Evolutionary conservation across 2,888 invertebrate genomes (phyloP), one percentile per base, ranked within the genome.

Genomic region (Andrena chrysosceles): DNA sequence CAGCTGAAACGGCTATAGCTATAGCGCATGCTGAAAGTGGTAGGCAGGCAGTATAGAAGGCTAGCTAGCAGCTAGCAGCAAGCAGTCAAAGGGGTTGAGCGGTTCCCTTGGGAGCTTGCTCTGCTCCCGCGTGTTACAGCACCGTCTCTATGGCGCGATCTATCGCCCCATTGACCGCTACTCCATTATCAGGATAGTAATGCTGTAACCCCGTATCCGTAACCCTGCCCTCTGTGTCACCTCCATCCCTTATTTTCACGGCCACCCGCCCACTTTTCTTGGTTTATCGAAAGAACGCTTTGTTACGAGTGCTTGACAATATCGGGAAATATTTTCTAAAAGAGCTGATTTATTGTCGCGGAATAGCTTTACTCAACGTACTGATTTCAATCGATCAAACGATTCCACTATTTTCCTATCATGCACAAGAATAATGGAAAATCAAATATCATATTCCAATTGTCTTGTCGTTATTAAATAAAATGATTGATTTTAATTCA

Each of bases 121-220:
- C 78, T 85, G 88, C 85, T 86, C 87, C 77, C 86, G 83, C 84
- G 87, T 82, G 89, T 87, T 90, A 85, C 85, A 71, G 85, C 85
- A 80, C 81, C 87, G 86, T 89, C 86, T 87, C 85, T 86, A 76
- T 81, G 86, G 84, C 85, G 85, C 90, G 89, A 91, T 91, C 91
- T 89, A 91, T 91, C 91, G 89, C 88, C 88, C 90, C 90, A 91
- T 92, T 91, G 92, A 92, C 92, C 91, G 89, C 90, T 88, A 90
- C 91, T 92, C 92, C 90, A 92, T 93, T 93, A 91, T 92, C 92
- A 87, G 90, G 88, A 89, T 90, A 90, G 91, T 91, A 91, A 90
- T 89, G 88, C 87, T 87, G 90, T 90, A 90, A 90, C 90, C 88
- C 89, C 79, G 79, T 82, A 83, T 86, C 89, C 83, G 84, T 84